Evolutionary conservation across 2,113 vertebrate genomes (phyloP).

Genomic region (Cynoglossus semilaevis): DNA sequence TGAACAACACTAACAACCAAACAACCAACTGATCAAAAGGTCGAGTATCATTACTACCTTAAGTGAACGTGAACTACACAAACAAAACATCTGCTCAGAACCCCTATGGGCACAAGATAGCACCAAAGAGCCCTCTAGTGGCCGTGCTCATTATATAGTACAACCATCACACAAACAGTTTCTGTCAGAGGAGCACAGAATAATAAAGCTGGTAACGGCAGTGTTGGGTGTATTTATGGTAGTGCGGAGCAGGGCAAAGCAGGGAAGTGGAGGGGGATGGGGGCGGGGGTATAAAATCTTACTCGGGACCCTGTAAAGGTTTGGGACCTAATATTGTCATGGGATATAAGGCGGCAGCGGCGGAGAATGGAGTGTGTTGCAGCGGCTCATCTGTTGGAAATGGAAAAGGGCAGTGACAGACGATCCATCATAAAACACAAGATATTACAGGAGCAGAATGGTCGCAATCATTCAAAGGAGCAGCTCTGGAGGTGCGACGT

Average conservation of each 20-base stretch:
- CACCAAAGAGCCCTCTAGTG: neutral
- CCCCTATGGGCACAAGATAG: neutral
- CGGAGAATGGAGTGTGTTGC: slow-evolving; percentile 14
- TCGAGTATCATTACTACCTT: neutral
- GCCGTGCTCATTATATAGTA: neutral
- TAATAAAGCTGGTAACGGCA: neutral
- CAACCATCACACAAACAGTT: neutral
- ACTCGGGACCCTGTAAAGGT: neutral
- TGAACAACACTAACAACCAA: too few species aligned
- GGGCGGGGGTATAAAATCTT: neutral
- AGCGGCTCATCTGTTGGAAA: neutral
- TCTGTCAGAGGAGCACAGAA: neutral
- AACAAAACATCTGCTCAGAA: neutral
- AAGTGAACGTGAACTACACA: neutral
- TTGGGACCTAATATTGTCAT: neutral
- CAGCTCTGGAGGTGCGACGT: neutral
- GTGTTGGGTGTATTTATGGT: neutral
- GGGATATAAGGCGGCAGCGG: too few species aligned
- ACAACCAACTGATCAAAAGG: neutral
- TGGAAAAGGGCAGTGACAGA: slow-evolving; percentile 14
- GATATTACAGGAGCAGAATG: slow-evolving; percentile 18
- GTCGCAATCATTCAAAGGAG: slow-evolving; percentile 17
- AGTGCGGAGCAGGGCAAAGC: neutral
- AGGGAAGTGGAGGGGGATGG: too few species aligned
- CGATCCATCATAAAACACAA: slow-evolving; percentile 16